A percentile compares a stretch with the other conserved stretches of the same genome.
Conservation (phyloP, 2,113 vertebrate species). For the Alces alces region DNA sequence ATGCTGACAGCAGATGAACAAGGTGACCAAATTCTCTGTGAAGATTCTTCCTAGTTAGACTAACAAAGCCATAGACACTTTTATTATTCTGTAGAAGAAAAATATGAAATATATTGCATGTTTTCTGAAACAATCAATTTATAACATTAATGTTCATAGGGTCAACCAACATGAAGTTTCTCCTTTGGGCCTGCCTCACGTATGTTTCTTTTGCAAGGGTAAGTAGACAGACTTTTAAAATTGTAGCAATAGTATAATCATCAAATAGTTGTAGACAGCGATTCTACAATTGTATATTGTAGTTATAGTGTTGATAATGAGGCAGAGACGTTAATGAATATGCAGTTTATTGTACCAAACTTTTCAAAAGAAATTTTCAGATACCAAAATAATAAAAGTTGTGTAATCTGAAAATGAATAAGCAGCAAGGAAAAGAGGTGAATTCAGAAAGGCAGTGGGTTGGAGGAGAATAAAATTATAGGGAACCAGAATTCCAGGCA, state of each 20-base stretch:
- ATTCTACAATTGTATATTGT: not conserved
- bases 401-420: not conserved
- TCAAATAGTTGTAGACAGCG: not conserved
- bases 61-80: not conserved
- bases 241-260: not conserved
- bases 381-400: not conserved
- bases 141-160: not conserved
- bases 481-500: not conserved
- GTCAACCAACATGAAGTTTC: slow-evolving; percentile 47
- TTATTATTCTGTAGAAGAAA: not conserved
- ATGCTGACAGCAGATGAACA: not conserved
- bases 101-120: not conserved
- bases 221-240: not conserved
- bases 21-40: not conserved
- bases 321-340: not conserved
- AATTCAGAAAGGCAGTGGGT: not conserved
- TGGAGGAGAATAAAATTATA: not conserved
- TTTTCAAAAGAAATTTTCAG: not conserved
- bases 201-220: slow-evolving; percentile 50
- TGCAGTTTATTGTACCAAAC: not conserved
- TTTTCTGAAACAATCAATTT: not conserved
- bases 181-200: slow-evolving; percentile 45
- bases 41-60: not conserved
- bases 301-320: not conserved
- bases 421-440: not conserved